These are phyloP conservation scores for Standfussiana lucernea DNA, from an alignment of 2,888 invertebrate genomes.

Conservation along the genomic window DNA sequence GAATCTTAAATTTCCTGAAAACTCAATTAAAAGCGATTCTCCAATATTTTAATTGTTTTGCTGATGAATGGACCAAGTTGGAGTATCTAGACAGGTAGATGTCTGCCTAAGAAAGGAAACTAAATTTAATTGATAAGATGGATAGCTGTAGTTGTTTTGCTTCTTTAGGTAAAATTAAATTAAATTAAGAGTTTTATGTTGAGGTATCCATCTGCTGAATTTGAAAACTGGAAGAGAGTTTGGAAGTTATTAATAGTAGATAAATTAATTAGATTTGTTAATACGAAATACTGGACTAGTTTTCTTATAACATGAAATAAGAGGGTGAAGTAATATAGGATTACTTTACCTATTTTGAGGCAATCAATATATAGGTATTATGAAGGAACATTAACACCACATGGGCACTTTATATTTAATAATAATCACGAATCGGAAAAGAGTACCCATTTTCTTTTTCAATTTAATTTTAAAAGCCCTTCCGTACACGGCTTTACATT, in stretches of 20 bases:
- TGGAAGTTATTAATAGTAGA: background rate
- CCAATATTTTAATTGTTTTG: conserved; percentile 76
- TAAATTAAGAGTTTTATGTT: conserved; percentile 17
- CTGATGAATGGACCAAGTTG: conserved; percentile 75
- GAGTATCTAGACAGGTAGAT: conserved; percentile 59
- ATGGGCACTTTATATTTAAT: background rate
- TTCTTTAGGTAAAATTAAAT: conserved; percentile 13
- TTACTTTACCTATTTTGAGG: background rate
- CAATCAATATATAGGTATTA: background rate
- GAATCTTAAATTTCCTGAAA: conserved; percentile 69
- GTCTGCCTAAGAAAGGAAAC: conserved; percentile 40
- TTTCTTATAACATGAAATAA: background rate
- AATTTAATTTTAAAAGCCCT: background rate
- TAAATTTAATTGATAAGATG: conserved; percentile 59
- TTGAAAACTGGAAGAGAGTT: background rate
- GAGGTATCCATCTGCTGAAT: conserved; percentile 5
- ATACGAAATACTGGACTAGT: background rate
- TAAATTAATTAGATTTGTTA: background rate
- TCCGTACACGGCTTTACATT: too few relatives aligned
- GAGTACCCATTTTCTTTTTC: too few relatives aligned
- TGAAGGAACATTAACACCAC: background rate
- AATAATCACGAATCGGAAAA: background rate
- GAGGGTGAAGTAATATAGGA: background rate
- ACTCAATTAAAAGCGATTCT: conserved; percentile 76
- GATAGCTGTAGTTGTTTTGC: conserved; percentile 40